Evolutionary conservation across 2,888 invertebrate species (phyloP).

Genomic region (Metellina segmentata): DNA sequence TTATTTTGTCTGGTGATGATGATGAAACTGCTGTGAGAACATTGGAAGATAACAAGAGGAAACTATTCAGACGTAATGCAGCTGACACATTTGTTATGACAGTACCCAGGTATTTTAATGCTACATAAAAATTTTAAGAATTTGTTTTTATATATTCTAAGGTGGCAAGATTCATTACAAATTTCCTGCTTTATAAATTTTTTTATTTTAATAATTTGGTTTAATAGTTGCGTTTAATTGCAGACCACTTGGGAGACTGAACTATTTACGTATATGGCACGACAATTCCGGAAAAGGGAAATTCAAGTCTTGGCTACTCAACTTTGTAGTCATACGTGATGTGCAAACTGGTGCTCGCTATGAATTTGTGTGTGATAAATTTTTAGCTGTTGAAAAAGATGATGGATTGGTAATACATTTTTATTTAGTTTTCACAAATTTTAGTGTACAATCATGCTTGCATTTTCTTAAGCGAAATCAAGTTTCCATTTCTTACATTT

Average conservation of each 20-base stretch:
- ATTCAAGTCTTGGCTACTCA: slow-evolving; percentile 81
- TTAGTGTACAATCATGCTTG: neutral
- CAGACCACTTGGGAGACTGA: slow-evolving; percentile 82
- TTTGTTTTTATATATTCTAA: neutral
- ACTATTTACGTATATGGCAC: slow-evolving; percentile 83
- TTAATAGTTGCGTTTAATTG: neutral
- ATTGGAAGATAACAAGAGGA: slow-evolving; percentile 81
- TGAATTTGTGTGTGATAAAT: slow-evolving; percentile 81
- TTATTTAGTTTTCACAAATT: neutral
- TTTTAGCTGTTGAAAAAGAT: slow-evolving; percentile 83
- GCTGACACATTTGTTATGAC: slow-evolving; percentile 82
- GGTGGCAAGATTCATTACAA: neutral
- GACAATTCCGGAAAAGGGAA: slow-evolving; percentile 82
- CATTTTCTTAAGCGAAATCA: neutral
- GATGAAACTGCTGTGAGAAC: slow-evolving; percentile 81
- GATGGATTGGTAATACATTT: slow-evolving; percentile 81
- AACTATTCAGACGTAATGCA: slow-evolving; percentile 81
- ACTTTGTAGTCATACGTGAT: slow-evolving; percentile 81
- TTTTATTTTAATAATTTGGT: neutral
- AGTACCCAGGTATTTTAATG: slow-evolving; percentile 79
- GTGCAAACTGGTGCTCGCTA: slow-evolving; percentile 82
- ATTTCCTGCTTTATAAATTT: neutral
- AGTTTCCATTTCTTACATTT: too few relatives aligned
- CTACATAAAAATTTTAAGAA: neutral
- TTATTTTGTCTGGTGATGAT: slow-evolving; percentile 82